Conservation (phyloP, 2,888 invertebrate species). For the Melieria picta region DNA sequence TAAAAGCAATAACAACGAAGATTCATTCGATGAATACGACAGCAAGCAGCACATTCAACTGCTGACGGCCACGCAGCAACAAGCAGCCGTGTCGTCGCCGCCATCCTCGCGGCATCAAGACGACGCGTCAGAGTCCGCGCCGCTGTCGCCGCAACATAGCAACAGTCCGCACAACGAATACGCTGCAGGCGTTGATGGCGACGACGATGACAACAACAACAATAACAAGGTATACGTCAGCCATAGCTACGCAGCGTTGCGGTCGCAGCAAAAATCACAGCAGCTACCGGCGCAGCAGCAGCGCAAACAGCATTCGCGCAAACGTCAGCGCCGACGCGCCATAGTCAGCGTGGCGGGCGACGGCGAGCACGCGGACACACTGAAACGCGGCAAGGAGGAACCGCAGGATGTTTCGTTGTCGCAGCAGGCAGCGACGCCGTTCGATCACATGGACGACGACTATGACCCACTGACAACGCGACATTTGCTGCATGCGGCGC, state of each 20-base stretch:
- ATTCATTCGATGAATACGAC: not conserved
- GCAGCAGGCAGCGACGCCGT: no score
- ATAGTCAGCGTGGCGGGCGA: no score
- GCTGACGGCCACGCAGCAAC: not conserved
- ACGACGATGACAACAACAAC: not conserved
- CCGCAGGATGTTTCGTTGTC: no score
- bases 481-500: no score
- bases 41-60: not conserved
- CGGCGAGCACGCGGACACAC: no score
- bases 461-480: no score
- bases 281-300: not conserved
- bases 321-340: not conserved
- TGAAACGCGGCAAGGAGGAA: no score
- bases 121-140: not conserved
- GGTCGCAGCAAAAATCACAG: not conserved
- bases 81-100: not conserved
- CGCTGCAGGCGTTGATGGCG: no score
- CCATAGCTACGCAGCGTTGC: not conserved
- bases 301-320: not conserved
- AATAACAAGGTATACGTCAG: not conserved
- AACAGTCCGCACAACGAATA: no score
- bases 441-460: no score
- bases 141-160: not conserved
- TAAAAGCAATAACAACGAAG: not conserved
- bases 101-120: not conserved